Evolutionary conservation across 2,888 invertebrate species (phyloP), one percentile per base, ranked within the genome.

Genomic region (Ichneumon xanthorius): DNA sequence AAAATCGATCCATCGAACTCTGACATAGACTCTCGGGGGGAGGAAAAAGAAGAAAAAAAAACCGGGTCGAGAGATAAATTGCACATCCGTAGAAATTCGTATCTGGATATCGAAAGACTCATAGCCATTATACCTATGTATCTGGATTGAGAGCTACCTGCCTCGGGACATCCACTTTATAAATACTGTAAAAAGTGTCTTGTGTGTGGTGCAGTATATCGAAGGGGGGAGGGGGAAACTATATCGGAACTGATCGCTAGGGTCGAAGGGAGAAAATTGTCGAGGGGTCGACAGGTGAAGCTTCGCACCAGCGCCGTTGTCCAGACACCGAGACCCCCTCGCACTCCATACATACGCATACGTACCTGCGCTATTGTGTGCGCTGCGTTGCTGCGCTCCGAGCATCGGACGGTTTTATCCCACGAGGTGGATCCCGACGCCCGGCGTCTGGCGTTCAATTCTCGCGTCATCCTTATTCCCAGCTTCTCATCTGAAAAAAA

Each of bases 281-380:
- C 50, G 61, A 65, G 75, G 81, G 81, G 68, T 82, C 85, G 85
- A 78, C 85, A 78, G 82, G 85, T 82, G 78, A 82, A 79, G 73
- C 78, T 78, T 78, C 73, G 82, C 63, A 76, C 65, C 70, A 50
- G 53, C 14, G 48, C 45, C 16, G 70, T 30, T 61, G 79, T 70
- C 33, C 78, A 65, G 53, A 53, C 67, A 80, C 76, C 72, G 80
- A 53, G 76, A 63, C 67, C 63, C 79, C 63, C 71, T 82, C 78
- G 65, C 53, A 65, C 71, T 45, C 53, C 4, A 45, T 19, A 30
- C 30, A 70, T 22, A 33, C 19, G 33, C 45, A 22, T 11, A 68
- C 58, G 55, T 55, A 45, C 45, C 55, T 63, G 71, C 55, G 22
- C n/a, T 16, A 37, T 50, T 37, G 19, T 71, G 58, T 26, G 33